Evolutionary conservation across 2,797 vertebrate species (phyloP), one percentile per base, ranked within the genome.

Genomic region (Selene dorsalis): DNA sequence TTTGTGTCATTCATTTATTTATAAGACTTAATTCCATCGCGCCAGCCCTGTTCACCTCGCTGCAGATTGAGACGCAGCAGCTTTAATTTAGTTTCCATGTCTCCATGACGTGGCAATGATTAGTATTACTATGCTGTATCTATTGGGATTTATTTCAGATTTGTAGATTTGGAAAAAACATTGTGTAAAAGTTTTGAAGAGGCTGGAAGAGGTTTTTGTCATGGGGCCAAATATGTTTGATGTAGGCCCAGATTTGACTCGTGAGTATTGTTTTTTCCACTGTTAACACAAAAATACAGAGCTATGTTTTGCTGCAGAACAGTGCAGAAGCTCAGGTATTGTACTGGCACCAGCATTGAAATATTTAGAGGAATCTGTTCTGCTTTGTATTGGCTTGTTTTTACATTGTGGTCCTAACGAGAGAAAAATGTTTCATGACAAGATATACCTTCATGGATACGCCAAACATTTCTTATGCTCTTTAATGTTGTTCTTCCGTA

Each of bases 401-500:
- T 13, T 9, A 59, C 2, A n/a, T 59, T 38, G 18, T 11, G 11
- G 16, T 47, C 52, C 30, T 56, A 38, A n/a, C 79, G 17, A 58
- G 30, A 79, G 13, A 53, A 38, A 7, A 35, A 35, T 8, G 0
- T 65, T 66, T 70, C 9, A 65, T 69, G 57, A 67, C 18, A n/a
- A 32, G n/a, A 45, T 26, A 17, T 10, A 32, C 59, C 13, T 53
- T 14, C 9, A 17, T 38, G 4, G 14, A 59, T 35, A 26, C 2
- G 13, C 24, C 28, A 64, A 38, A 41, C 1, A 85, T 60, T 56
- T 74, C 2, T 56, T 39, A 47, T 75, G 32, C 63, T 28, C 17
- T 70, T 79, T 58, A 24, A 76, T 64, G 41, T 68, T 67, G 57
- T 39, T 64, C n/a, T 62, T 43, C 22, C 45, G 6, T 20, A 32